phyloP scores from a whole-genome alignment of 1,140 invertebrate genomes.

The Drosophila punjabiensis region DNA sequence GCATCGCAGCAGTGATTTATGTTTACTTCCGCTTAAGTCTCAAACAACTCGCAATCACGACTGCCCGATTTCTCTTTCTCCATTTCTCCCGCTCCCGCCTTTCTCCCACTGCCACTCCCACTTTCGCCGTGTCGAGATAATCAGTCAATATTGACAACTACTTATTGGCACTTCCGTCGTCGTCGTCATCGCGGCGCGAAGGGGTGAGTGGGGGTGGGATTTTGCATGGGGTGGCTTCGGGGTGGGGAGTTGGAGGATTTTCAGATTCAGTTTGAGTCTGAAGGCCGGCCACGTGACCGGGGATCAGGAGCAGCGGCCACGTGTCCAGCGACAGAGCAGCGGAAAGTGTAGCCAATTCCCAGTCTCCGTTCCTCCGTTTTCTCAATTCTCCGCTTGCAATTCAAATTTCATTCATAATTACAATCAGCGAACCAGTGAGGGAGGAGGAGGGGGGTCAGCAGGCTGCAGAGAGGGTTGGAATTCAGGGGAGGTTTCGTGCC shows the following conservation, averaged over 20 bases:
- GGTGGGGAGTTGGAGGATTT: constrained; percentile 19
- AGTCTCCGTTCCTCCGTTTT: constrained; percentile 25
- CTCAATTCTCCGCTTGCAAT: constrained; percentile 52
- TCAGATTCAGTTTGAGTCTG: neutral
- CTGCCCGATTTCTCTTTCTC: constrained; percentile 17
- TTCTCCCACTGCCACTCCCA: neutral
- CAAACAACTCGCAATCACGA: constrained; percentile 73
- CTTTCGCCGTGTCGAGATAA: constrained; percentile 75
- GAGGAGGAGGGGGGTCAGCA: constrained; percentile 20
- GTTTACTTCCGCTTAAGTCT: constrained; percentile 73
- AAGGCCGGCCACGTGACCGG: constrained; percentile 61
- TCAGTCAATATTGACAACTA: constrained; percentile 85
- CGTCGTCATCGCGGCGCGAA: constrained; percentile 1
- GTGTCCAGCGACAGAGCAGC: constrained; percentile 52
- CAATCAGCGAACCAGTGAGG: constrained; percentile 43
- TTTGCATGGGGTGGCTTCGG: constrained; percentile 17
- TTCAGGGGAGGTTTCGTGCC: constrained; percentile 6
- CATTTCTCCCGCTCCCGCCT: neutral
- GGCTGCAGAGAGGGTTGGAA: neutral
- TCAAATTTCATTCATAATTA: constrained; percentile 82
- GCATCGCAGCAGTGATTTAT: constrained; percentile 68
- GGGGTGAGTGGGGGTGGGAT: constrained; percentile 6
- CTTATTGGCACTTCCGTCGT: constrained; percentile 84
- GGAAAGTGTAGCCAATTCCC: constrained; percentile 49
- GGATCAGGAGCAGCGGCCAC: constrained; percentile 36